Conservation (phyloP, 1,140 invertebrate species). For the Drosophila sproati region DNA sequence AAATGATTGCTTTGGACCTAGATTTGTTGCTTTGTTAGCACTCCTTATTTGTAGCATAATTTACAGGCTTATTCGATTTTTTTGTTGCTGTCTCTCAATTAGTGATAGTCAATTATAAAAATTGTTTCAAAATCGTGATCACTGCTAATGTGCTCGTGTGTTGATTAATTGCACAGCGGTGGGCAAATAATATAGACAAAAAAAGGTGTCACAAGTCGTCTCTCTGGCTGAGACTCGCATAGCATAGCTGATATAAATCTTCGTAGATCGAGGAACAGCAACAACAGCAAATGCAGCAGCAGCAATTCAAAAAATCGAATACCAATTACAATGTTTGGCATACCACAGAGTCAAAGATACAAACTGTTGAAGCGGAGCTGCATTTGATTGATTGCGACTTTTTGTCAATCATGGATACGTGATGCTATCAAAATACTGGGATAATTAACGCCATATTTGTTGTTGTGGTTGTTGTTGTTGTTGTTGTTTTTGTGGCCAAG, state of each 20-base stretch:
- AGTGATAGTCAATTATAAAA: neutral
- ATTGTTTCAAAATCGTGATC: neutral
- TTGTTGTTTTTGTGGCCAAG: constrained; percentile 14
- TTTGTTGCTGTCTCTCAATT: neutral
- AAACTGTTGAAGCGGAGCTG: constrained; percentile 31
- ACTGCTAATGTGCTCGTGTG: constrained; percentile 20
- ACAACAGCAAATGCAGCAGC: constrained; percentile 4
- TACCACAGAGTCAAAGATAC: constrained; percentile 68
- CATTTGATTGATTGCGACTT: constrained; percentile 75
- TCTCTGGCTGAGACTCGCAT: constrained; percentile 19
- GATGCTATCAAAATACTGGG: constrained; percentile 77
- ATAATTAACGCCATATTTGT: constrained; percentile 82
- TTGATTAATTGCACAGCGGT: constrained; percentile 71
- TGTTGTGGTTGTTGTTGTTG: constrained; percentile 19
- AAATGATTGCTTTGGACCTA: neutral
- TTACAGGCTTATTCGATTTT: too few relatives aligned
- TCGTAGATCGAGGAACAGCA: constrained; percentile 33
- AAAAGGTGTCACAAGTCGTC: constrained; percentile 36
- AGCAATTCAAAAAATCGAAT: constrained; percentile 51
- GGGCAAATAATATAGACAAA: constrained; percentile 7
- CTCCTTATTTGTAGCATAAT: too few relatives aligned
- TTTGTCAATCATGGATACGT: constrained; percentile 76
- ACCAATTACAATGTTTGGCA: constrained; percentile 76
- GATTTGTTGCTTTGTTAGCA: neutral
- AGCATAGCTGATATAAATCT: constrained; percentile 61